Conservation (phyloP, 2,113 vertebrate genomes). For the Tragelaphus buxtoni region DNA sequence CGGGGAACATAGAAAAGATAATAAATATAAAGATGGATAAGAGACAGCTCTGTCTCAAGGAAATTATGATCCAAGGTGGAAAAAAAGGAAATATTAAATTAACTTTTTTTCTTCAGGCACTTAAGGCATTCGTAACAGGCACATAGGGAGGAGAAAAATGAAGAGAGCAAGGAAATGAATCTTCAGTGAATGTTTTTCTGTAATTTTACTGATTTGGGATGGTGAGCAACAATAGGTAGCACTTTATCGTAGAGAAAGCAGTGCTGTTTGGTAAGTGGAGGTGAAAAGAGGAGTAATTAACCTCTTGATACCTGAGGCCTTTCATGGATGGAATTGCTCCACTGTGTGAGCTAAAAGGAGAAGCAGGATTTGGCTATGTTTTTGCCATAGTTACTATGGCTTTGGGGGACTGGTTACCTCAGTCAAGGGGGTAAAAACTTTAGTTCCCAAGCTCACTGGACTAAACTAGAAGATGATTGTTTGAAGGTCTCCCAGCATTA, state of each 20-base stretch:
- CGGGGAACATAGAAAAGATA: not conserved
- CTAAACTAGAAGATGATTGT: not conserved
- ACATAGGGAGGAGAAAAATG: not conserved
- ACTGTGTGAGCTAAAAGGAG: not conserved
- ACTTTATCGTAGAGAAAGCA: not conserved
- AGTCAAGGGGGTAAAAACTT: not conserved
- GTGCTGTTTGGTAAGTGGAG: not conserved
- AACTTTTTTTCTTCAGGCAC: not conserved
- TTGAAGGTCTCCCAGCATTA: not conserved
- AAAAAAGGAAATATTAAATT: not conserved
- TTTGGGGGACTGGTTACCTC: not conserved
- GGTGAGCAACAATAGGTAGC: not conserved
- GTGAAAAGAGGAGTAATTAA: not conserved
- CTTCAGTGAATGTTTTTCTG: not conserved
- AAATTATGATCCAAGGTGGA: not conserved
- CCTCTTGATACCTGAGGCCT: not conserved
- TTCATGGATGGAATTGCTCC: not conserved
- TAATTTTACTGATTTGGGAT: not conserved
- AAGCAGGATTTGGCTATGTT: not conserved
- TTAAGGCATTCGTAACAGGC: not conserved
- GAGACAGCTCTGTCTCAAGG: not conserved
- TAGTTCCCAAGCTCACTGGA: not conserved
- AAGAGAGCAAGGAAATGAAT: not conserved
- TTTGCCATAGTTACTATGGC: not conserved
- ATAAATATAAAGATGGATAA: not conserved